These are phyloP conservation scores for Pachydiplax longipennis DNA, from an alignment of 2,888 invertebrate genomes.

Conservation along the genomic window DNA sequence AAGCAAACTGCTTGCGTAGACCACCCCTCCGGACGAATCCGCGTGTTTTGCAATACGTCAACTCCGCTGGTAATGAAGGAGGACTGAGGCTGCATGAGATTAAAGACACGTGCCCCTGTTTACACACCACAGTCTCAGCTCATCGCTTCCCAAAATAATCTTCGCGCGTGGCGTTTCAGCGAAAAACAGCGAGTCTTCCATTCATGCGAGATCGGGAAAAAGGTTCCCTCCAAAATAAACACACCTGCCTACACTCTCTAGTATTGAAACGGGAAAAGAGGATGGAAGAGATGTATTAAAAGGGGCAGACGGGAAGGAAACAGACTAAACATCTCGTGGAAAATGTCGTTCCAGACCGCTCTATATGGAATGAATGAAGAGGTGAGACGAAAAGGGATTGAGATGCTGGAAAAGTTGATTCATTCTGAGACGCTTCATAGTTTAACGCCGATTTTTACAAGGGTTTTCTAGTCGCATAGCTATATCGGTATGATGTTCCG, in stretches of 20 bases:
- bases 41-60: neutral
- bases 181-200: neutral
- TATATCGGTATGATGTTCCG: too few relatives aligned
- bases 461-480: too few relatives aligned
- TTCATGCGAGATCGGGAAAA: neutral
- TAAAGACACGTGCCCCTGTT: conserved; percentile 32
- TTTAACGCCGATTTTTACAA: too few relatives aligned
- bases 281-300: neutral
- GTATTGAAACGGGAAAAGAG: neutral
- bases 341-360: neutral
- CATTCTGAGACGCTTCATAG: too few relatives aligned
- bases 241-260: neutral
- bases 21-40: neutral
- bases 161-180: neutral
- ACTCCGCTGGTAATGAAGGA: neutral
- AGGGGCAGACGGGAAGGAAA: neutral
- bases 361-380: neutral
- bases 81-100: neutral
- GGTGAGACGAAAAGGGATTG: neutral
- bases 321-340: neutral
- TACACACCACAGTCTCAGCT: neutral
- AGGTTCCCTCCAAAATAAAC: conserved; percentile 9
- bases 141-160: conserved; percentile 19
- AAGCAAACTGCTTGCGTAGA: neutral
- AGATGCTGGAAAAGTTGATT: neutral